Evolutionary conservation across 2,797 vertebrate species (phyloP), one percentile per base, ranked within the genome.

Genomic region (Notamacropus eugenii): DNA sequence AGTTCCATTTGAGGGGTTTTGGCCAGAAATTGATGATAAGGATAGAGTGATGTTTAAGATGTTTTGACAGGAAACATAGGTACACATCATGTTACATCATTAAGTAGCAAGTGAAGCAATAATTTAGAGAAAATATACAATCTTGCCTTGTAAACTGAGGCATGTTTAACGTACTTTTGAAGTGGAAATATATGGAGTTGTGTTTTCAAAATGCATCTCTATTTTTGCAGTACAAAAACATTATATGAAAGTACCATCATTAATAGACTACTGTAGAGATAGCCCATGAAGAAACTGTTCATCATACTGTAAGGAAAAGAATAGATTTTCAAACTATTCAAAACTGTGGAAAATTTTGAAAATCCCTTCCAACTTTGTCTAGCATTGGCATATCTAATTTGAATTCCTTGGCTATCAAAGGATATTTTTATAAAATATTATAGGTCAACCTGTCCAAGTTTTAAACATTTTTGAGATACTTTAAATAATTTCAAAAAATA

Each of bases 401-500:
- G 50, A 46, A 87, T 87, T 87, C 40, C 74, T 87, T 87, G 9
- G 74, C 74, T 50, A 50, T 87, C 74, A 46, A 87, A 46, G 31
- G 3, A 87, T 50, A 27, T 46, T 59, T 59, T 59, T 67, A 9
- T 46, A 46, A 46, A 87, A 82, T 24, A 82, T 46, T 46, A 87
- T 87, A 46, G 74, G 40, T 50, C 11, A 27, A 22, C 22, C 74
- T 87, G 22, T 27, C 74, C 24, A 87, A 27, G 8, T 87, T 87
- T 87, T 27, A 27, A 87, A 87, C 74, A 87, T 50, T 50, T 87
- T 87, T 87, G 74, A 87, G 74, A 87, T 87, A 2, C 91, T 91
- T 90, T n/a, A 46, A 96, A 95, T 90, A 55, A 27, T 90, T 2
- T 94, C 4, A 29, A 67, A 95, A 94, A 94, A 90, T 91, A 19